These are phyloP conservation scores for Tetraneura akinire DNA, from an alignment of 1,140 invertebrate species.

Conservation along the genomic window DNA sequence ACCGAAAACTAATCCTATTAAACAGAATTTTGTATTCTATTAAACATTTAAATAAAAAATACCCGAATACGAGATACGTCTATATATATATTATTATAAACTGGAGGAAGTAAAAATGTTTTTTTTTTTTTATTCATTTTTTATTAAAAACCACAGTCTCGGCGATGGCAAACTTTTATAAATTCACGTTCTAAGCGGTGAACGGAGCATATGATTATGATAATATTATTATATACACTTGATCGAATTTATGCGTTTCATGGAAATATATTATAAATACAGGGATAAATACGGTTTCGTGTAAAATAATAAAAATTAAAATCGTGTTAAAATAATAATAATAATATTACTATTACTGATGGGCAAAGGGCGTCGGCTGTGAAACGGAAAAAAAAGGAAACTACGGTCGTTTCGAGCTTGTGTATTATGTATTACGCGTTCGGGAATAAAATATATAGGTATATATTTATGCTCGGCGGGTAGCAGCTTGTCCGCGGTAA, in stretches of 20 bases:
- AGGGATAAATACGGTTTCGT: too few relatives aligned
- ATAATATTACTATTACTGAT: not conserved
- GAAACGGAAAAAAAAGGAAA: not conserved
- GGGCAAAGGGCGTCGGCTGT: not conserved
- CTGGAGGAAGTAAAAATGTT: not conserved
- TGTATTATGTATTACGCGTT: conserved; percentile 10
- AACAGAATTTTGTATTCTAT: too few relatives aligned
- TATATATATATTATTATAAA: too few relatives aligned
- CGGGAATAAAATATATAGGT: conserved; percentile 36
- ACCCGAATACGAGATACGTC: too few relatives aligned
- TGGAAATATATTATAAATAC: too few relatives aligned
- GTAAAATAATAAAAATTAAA: not conserved
- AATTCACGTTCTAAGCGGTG: not conserved
- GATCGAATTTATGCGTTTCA: not conserved
- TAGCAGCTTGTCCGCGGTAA: conserved; percentile 30
- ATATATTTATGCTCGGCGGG: too few relatives aligned
- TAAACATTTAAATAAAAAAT: too few relatives aligned
- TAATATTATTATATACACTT: not conserved
- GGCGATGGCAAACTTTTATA: not conserved
- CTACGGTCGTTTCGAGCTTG: not conserved
- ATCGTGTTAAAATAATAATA: not conserved
- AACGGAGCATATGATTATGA: not conserved
- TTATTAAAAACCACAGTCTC: not conserved
- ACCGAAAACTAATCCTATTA: too few relatives aligned
- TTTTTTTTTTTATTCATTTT: not conserved